These are phyloP conservation scores for Heterohyrax brucei DNA, from an alignment of 2,797 vertebrate species.

Conservation along the genomic window DNA sequence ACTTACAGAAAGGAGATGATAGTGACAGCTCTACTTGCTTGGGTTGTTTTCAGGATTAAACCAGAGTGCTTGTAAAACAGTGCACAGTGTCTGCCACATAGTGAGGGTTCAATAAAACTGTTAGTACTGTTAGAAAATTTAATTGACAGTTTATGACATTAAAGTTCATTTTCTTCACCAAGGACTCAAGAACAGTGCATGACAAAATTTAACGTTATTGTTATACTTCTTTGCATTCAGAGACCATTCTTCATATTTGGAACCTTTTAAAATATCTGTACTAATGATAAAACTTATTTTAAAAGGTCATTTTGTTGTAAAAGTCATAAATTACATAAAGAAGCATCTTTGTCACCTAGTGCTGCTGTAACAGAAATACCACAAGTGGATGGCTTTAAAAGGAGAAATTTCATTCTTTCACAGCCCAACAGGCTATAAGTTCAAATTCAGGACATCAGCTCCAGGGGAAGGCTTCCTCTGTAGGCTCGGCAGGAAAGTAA, in stretches of 20 bases:
- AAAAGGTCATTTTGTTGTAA: conserved; percentile 41
- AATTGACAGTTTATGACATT: conserved; percentile 38
- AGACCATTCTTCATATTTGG: conserved; percentile 16
- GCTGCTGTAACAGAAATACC: too few relatives aligned
- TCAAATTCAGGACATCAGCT: too few relatives aligned
- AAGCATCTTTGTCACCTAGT: too few relatives aligned
- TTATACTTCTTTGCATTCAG: conserved; percentile 9
- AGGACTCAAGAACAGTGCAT: conserved; percentile 23
- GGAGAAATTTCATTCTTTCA: too few relatives aligned
- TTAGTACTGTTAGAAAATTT: conserved; percentile 41
- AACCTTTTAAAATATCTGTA: conserved; percentile 53
- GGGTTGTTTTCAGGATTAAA: conserved; percentile 42
- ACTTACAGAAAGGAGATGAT: conserved; percentile 9
- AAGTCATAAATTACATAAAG: conserved; percentile 45
- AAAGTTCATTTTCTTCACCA: conserved; percentile 29
- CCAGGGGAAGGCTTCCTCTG: too few relatives aligned
- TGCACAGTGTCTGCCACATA: neutral
- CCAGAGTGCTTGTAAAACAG: conserved; percentile 57
- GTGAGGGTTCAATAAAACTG: conserved; percentile 14
- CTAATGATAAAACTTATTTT: conserved; percentile 51
- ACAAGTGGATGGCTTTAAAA: too few relatives aligned
- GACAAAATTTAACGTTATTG: neutral
- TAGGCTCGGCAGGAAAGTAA: too few relatives aligned
- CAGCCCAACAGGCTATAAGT: too few relatives aligned
- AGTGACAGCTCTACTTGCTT: conserved; percentile 57